Percentiles rank a stretch among this genome's conserved stretches.
phyloP scores from a whole-genome alignment of 2,888 invertebrate genomes.

The Melanostoma mellinum region DNA sequence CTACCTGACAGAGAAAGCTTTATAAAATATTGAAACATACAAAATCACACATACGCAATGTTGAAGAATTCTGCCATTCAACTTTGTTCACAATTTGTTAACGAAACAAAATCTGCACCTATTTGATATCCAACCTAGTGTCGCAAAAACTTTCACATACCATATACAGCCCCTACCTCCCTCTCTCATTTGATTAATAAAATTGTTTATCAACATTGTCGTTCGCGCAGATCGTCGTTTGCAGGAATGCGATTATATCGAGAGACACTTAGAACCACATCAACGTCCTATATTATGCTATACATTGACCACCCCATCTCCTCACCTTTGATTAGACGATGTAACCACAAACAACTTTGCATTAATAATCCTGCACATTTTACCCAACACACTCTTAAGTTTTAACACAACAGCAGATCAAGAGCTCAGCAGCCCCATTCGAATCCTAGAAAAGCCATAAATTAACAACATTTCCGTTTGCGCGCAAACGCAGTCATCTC shows the following conservation, averaged over 20 bases:
- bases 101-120: conserved; percentile 33
- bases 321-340: conserved; percentile 28
- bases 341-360: conserved; percentile 56
- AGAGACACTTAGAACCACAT: conserved; percentile 47
- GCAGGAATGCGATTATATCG: conserved; percentile 31
- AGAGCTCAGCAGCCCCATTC: conserved; percentile 27
- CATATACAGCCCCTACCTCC: conserved; percentile 15
- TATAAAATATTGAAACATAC: no score
- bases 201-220: conserved; percentile 58
- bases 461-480: conserved; percentile 65
- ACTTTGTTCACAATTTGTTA: no score
- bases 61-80: no score
- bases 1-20: no score
- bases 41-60: no score
- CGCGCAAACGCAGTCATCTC: conserved; percentile 62
- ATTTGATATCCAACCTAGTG: conserved; percentile 38
- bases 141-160: conserved; percentile 58
- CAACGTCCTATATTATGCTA: conserved; percentile 51
- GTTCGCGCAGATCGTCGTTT: conserved; percentile 14
- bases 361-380: conserved; percentile 61
- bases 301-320: conserved; percentile 41
- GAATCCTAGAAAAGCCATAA: conserved; percentile 61
- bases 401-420: no score
- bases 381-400: no score
- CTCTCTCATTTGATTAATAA: conserved; percentile 55